Base-by-base conservation (phyloP, 1,140 invertebrate species). In the Neotoxoptera formosana region DNA sequence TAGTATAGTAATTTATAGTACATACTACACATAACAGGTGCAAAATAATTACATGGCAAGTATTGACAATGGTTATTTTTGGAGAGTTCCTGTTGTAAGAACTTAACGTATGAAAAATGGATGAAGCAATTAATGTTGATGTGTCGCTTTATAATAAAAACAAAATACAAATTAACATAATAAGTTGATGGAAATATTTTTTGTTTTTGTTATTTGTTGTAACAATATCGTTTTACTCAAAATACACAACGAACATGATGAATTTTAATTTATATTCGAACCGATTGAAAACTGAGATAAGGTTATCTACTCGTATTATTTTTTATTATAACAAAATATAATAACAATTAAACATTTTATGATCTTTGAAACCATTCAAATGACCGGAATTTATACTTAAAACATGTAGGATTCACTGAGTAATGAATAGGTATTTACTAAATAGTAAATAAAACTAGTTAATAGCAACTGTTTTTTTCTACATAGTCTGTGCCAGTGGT, bases 31-130 rank as follows among this genome's bases (percentile, higher is more conserved):
- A 53, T 36, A 89, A 89, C 87, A 89, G 87, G 87, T 89, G 87
- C 8, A 53, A 89, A 89, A 89, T 89, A 53, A 89, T 36, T 23
- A 89, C 86, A 88, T 30, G 7, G n/a, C 20, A 20, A 9, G n/a
- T 89, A 89, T 89, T 51, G 47, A 88, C 47, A 88, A 88, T 51
- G n/a, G 86, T 51, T 34, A 76, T 53, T 89, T 41, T 53, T 89
- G 21, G 87, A 53, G 87, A 89, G 47, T 89, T 89, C 87, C 87
- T 89, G 87, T 89, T 89, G 48, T 53, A 89, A 51, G 48, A 53
- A 87, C 48, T 87, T 47, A 87, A 45, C 41, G 21, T 45, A 25
- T 47, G 21, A 45, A 47, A 47, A 45, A 45, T 45, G 25, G 48
- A 87, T 87, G 3, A 87, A 86, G 41, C 47, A 86, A 86, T 47